Conservation (phyloP, 2,113 vertebrate genomes). For the Empidonax traillii region DNA sequence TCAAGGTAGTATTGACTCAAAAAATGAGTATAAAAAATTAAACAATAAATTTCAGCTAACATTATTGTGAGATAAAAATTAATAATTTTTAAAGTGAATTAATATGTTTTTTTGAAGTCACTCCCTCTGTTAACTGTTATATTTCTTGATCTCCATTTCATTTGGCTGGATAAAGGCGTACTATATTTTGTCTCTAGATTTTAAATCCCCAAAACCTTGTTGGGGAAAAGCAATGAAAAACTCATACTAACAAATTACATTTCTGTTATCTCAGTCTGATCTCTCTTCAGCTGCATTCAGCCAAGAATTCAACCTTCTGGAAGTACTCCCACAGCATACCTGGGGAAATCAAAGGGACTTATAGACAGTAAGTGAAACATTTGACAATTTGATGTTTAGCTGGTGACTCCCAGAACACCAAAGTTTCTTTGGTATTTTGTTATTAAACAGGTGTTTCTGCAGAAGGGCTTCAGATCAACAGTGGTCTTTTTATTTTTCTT, state of each 20-base stretch:
- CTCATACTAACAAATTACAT: background rate
- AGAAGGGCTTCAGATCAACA: background rate
- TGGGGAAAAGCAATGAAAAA: background rate
- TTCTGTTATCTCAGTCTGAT: background rate
- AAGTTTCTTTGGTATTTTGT: background rate
- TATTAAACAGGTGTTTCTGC: background rate
- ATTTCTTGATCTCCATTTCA: background rate
- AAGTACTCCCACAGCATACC: background rate
- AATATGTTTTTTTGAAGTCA: background rate
- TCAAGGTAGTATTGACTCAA: background rate
- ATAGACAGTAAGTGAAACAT: background rate
- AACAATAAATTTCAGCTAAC: background rate
- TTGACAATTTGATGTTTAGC: background rate
- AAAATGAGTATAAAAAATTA: background rate
- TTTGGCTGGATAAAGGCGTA: background rate
- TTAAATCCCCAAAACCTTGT: background rate
- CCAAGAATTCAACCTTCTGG: background rate
- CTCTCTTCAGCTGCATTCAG: background rate
- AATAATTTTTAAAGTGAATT: background rate
- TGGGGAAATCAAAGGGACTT: conserved; percentile 12
- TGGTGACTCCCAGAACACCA: background rate
- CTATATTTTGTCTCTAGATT: background rate
- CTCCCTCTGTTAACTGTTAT: background rate
- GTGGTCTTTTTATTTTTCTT: background rate
- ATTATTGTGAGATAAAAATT: background rate